phyloP scores from a whole-genome alignment of 1,140 invertebrate species.

The Mactra quadrangularis region DNA sequence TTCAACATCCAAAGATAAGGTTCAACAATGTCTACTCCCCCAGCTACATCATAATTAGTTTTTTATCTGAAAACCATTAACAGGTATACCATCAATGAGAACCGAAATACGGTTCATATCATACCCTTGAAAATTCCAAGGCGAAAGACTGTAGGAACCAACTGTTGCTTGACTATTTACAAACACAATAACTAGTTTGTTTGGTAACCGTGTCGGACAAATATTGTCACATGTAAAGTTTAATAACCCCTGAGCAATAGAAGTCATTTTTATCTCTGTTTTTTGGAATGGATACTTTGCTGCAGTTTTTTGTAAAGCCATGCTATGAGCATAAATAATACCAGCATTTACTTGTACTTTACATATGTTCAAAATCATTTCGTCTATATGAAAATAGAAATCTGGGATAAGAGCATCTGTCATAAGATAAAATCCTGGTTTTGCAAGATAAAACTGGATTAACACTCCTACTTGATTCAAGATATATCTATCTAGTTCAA shows the following conservation, averaged over 20 bases:
- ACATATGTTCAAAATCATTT: constrained; percentile 55
- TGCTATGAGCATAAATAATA: constrained; percentile 49
- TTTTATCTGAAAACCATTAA: constrained; percentile 27
- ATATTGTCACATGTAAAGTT: constrained; percentile 53
- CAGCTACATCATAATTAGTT: constrained; percentile 14
- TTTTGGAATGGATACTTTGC: constrained; percentile 57
- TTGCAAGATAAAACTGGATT: constrained; percentile 6
- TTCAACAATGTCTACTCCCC: constrained; percentile 18
- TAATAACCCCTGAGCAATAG: constrained; percentile 44
- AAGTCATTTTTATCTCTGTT: constrained; percentile 26
- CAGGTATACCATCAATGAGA: constrained; percentile 46
- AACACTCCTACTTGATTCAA: constrained; percentile 55
- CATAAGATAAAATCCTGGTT: constrained; percentile 36
- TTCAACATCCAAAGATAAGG: constrained; percentile 43
- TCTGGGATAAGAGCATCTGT: neutral
- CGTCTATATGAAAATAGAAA: constrained; percentile 41
- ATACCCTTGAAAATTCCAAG: constrained; percentile 56
- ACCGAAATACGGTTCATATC: constrained; percentile 42
- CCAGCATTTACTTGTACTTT: constrained; percentile 59
- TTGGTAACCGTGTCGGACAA: constrained; percentile 54
- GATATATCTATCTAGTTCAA: constrained; percentile 55
- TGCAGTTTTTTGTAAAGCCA: constrained; percentile 25
- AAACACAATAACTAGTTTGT: constrained; percentile 55
- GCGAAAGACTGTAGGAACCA: constrained; percentile 42
- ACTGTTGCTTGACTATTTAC: constrained; percentile 27